Evolutionary conservation across 2,888 invertebrate genomes (phyloP).

Genomic region (Lasius platythorax): DNA sequence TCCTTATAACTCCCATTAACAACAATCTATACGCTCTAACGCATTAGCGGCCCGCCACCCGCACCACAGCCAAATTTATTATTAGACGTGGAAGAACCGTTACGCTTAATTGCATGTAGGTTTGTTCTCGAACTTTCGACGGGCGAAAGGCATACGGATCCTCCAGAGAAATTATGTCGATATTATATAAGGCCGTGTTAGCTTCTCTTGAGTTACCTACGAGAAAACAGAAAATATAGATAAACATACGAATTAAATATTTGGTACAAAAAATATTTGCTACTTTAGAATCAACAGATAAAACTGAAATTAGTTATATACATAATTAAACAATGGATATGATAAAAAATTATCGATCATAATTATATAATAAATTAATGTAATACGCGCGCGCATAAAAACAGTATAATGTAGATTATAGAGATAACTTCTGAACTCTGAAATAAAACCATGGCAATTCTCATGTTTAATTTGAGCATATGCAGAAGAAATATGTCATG

Average conservation of each 20-base stretch:
- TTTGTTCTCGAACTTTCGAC: slow-evolving; percentile 52
- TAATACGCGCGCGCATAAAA: not conserved
- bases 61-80: slow-evolving; percentile 70
- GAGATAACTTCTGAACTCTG: not conserved
- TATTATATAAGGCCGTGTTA: slow-evolving; percentile 42
- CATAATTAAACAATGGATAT: not conserved
- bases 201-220: not conserved
- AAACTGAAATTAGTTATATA: not conserved
- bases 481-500: not conserved
- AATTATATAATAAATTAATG: not conserved
- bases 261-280: not conserved
- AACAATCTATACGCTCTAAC: slow-evolving; percentile 83
- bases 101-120: slow-evolving; percentile 61
- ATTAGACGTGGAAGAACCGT: slow-evolving; percentile 65
- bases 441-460: not conserved
- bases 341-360: not conserved
- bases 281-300: not conserved
- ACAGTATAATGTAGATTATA: not conserved
- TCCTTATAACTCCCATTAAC: slow-evolving; percentile 85
- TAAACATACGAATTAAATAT: not conserved
- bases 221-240: not conserved
- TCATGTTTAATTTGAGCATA: not conserved
- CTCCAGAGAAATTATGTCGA: slow-evolving; percentile 40
- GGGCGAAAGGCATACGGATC: slow-evolving; percentile 21
- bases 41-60: slow-evolving; percentile 77